These are phyloP conservation scores for Lethenteron reissneri DNA, from an alignment of 2,113 vertebrate genomes.

Conservation along the genomic window DNA sequence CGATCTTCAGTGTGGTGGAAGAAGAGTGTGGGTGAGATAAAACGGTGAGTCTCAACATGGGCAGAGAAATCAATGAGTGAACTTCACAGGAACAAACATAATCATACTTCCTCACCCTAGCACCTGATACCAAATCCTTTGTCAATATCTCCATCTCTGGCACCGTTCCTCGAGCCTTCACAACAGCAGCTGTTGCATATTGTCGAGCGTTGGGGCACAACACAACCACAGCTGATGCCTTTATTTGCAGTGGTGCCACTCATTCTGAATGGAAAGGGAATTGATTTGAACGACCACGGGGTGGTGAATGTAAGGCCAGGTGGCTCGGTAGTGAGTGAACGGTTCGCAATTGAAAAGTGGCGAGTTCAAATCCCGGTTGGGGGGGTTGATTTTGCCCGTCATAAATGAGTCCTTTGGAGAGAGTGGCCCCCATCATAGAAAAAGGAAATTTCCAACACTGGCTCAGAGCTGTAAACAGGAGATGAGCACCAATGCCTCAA, in stretches of 20 bases:
- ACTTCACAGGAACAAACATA: too few species aligned
- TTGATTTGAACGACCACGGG: background rate
- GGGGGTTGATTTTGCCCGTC: too few species aligned
- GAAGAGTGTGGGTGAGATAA: too few species aligned
- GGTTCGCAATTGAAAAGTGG: too few species aligned
- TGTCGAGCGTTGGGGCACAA: background rate
- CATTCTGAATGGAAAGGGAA: background rate
- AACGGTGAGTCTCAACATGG: too few species aligned
- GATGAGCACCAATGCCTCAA: background rate
- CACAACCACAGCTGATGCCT: background rate
- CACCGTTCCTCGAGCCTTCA: background rate
- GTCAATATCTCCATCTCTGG: background rate
- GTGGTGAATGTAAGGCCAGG: background rate
- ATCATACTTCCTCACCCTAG: too few species aligned
- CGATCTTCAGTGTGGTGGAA: too few species aligned
- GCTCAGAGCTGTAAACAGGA: background rate
- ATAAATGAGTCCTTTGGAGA: background rate
- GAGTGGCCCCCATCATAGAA: background rate
- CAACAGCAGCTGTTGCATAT: background rate
- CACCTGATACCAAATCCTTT: background rate
- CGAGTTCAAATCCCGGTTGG: too few species aligned
- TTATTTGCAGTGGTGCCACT: background rate
- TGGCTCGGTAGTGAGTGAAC: background rate
- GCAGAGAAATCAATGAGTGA: too few species aligned
- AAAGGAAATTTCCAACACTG: background rate